Base-by-base conservation (phyloP, 2,888 invertebrate species). In the Galerucella nymphaeae region DNA sequence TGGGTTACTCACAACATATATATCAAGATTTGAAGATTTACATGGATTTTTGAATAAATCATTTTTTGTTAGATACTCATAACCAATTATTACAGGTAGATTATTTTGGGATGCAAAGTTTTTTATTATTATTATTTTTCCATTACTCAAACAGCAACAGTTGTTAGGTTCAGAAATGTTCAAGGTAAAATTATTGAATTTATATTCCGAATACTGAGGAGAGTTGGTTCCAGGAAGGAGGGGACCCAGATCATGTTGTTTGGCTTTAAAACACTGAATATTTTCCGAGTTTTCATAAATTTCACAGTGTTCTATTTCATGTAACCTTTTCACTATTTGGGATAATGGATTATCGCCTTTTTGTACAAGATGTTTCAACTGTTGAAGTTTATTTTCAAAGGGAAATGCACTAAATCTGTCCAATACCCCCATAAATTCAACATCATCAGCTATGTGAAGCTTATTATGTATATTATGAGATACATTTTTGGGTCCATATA, bases 391-490 rank as follows among this genome's bases (percentile, higher is more conserved):
- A 70, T 75, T 78, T 76, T 78, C 79, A 71, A 75, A 80, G 64
- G 66, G 65, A 42, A 65, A 65, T 13, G 58, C 65, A 30, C 30
- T 30, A 30, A 5, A 30, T 5, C 30, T 30, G 30, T 30, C 30
- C 30, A 30, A 30, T 30, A 59, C 65, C n/a, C 79, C 80, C 70
- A 68, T 76, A 8, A 57, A 65, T 72, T 74, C 65, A n/a, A 76
- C 78, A 70, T 77, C 77, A 63, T 68, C 53, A 20, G 70, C 57
- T 13, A 80, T 66, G 69, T 80, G 79, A 50, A 79, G 65, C n/a
- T 79, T 64, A 71, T 76, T 78, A 57, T 80, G 80, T 2, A 80
- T 61, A 71, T 79, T 79, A 30, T 77, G 74, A n/a, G 75, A 69
- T 14, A 77, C 45, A 73, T 72, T 74, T 48, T 76, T 53, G 53